Evolutionary conservation across 2,113 vertebrate species (phyloP), one percentile per base, ranked within the genome.

Genomic region (Atrichornis clamosus): DNA sequence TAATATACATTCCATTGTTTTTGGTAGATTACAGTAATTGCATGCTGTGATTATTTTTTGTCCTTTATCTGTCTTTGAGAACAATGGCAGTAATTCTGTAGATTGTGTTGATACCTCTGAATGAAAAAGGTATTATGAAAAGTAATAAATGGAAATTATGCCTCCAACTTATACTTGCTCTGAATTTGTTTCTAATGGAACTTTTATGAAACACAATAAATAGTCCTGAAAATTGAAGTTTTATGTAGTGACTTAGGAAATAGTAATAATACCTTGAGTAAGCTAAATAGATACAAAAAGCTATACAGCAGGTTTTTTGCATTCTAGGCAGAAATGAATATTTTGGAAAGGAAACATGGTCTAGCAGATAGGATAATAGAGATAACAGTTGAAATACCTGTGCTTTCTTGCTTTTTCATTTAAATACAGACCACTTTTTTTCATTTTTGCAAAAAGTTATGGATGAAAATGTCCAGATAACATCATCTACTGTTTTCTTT

Each of bases 71-170:
- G 46, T 85, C 82, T 91, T 90, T 90, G 94, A 90, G 75, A 85
- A 76, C 79, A 84, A 53, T 72, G 12, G 11, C 67, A 93, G 22
- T 88, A 94, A 83, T 83, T 83, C 41, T 0, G 0, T 85, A 69
- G 44, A 39, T 85, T 60, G 24, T 73, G n/a, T 90, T 92, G 53
- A 90, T 94, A 65, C 4, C 12, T 88, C 65, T 62, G 63, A 92
- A 84, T 58, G 72, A 65, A 88, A 73, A 92, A 90, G 41, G 39
- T 80, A 67, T 94, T 95, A 88, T 62, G 75, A 77, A 76, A 92
- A 65, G 63, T 88, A 95, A 92, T 94, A 92, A 92, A 95, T 95
- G 67, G 55, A 94, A 97, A 93, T 92, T 41, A 77, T 69, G 42
- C 79, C 82, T 85, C 59, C 82, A 90, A 65, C 50, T 87, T 94